These are phyloP conservation scores for Apostichopus californicus DNA, from an alignment of 35 echinoderm and acorn worm genomes.

Conservation along the genomic window DNA sequence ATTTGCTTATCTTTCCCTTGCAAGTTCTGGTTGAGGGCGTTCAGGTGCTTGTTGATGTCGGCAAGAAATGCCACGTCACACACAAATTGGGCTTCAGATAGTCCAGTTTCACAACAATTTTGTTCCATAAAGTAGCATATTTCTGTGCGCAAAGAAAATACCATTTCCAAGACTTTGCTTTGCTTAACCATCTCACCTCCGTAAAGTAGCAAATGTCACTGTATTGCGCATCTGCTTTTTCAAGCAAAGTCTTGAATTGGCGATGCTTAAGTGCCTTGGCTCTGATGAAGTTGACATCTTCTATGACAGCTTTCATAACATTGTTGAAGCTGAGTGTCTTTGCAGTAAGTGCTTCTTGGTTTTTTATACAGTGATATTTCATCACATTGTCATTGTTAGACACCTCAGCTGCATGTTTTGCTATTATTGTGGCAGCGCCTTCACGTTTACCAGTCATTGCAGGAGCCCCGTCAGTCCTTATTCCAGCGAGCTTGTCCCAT, in stretches of 20 bases:
- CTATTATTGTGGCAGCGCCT: too few relatives aligned
- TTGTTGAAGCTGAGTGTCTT: neutral
- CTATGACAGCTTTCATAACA: constrained; percentile 1
- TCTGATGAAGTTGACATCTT: neutral
- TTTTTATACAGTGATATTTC: constrained; percentile 7
- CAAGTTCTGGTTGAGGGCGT: neutral
- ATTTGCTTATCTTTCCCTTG: constrained; percentile 8
- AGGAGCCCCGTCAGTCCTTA: too few relatives aligned
- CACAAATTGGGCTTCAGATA: neutral
- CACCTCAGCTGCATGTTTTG: too few relatives aligned
- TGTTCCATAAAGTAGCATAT: too few relatives aligned
- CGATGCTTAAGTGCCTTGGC: neutral
- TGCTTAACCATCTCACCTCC: constrained; percentile 26
- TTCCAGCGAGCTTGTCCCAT: too few relatives aligned
- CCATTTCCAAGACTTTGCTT: too few relatives aligned
- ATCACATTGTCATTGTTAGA: too few relatives aligned
- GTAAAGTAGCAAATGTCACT: neutral
- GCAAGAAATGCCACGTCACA: neutral
- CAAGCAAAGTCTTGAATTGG: constrained; percentile 21
- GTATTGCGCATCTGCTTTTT: neutral
- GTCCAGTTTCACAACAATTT: too few relatives aligned
- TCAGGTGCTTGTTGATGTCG: neutral
- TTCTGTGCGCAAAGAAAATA: too few relatives aligned
- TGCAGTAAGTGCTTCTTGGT: neutral
- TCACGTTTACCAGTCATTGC: too few relatives aligned